Evolutionary conservation across 2,113 vertebrate species (phyloP), one percentile per base, ranked within the genome.

Genomic region (Tylochromis polylepis): DNA sequence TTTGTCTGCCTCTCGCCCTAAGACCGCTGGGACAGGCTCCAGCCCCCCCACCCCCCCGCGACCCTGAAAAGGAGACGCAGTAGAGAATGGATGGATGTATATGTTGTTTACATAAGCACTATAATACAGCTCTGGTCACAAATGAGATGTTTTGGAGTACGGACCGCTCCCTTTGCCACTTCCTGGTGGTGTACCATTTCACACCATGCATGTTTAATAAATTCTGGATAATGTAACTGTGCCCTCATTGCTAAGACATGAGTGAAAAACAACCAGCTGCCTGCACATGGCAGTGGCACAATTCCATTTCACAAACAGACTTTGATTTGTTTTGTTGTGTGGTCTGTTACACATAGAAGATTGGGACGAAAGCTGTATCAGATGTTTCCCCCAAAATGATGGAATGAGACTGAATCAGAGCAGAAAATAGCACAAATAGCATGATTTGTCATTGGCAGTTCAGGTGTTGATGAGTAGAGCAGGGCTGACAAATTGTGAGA

Each of bases 401-500:
- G 16, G 51, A 20, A 18, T 51, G 6, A 20, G 8, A 7, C 49
- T 8, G 49, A 4, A 51, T 51, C 16, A 18, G 49, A 51, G 16
- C 49, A 51, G 49, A 20, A 51, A 18, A 53, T 34, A 34, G 31
- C 31, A 34, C 6, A 6, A 34, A 7, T 34, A 34, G 31, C 31
- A 34, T 34, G 31, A 34, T 34, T 6, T 34, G 31, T 80, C 84
- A 86, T 79, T 57, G 11, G 58, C 59, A 36, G 85, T 77, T 85
- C 34, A 89, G 80, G 85, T 87, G 83, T 55, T 75, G 79, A 84
- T 36, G 83, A 67, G 31, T n/a, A 27, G 75, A 83, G 84, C 81
- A n/a, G 82, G 75, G 55, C 72, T 87, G 84, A 91, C 79, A 87
- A 90, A 85, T 83, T 83, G 84, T 53, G 79, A 86, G 43, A 85